phyloP scores from a whole-genome alignment of 2,888 invertebrate genomes.

The Stratiomys singularior region DNA sequence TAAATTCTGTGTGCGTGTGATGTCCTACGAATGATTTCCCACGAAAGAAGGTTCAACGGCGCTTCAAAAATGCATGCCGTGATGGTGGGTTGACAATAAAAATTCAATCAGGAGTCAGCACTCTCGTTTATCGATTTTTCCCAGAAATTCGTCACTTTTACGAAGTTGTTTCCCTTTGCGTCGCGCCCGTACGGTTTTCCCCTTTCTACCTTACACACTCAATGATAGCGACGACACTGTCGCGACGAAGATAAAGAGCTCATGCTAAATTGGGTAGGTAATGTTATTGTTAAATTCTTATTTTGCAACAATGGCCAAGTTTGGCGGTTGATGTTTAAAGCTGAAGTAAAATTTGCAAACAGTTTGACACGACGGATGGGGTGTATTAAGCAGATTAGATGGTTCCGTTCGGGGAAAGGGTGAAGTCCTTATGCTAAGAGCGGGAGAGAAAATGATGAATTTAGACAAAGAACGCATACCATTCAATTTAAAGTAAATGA shows the following conservation, averaged over 20 bases:
- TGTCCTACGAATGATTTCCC: constrained; percentile 39
- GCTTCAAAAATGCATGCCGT: constrained; percentile 40
- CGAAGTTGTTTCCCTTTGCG: constrained; percentile 19
- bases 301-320: background rate
- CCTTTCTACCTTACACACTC: background rate
- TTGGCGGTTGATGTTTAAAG: too few species aligned
- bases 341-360: too few species aligned
- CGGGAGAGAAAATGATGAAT: background rate
- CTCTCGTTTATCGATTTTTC: constrained; percentile 42
- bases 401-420: background rate
- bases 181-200: constrained; percentile 9
- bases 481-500: background rate
- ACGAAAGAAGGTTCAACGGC: constrained; percentile 18
- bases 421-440: too few species aligned
- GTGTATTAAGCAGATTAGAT: too few species aligned
- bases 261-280: constrained; percentile 1
- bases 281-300: background rate
- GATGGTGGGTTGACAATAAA: constrained; percentile 38
- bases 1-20: background rate
- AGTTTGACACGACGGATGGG: too few species aligned
- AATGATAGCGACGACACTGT: constrained; percentile 13
- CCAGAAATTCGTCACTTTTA: constrained; percentile 43
- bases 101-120: constrained; percentile 8
- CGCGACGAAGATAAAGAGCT: constrained; percentile 21
- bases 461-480: constrained; percentile 20